Percentiles rank a stretch among this genome's conserved stretches.
These are phyloP conservation scores for Sycophaga agraensis DNA, from an alignment of 1,140 invertebrate species.

Conservation along the genomic window DNA sequence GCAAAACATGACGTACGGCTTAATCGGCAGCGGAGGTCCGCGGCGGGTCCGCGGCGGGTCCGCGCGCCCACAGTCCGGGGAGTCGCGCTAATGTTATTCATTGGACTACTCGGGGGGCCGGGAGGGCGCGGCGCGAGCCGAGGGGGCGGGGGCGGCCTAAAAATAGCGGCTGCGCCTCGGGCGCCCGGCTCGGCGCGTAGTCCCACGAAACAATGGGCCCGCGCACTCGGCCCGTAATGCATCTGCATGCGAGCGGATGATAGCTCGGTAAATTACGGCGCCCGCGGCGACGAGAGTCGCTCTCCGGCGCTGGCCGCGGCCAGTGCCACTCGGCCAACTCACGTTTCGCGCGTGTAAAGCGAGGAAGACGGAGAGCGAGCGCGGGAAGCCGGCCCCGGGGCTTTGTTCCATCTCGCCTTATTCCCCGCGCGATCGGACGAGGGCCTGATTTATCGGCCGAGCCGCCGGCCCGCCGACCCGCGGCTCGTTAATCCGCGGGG, in stretches of 20 bases:
- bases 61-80: not conserved
- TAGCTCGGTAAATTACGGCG: constrained; percentile 53
- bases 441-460: too few species aligned
- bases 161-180: not conserved
- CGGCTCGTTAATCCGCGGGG: too few species aligned
- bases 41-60: too few species aligned
- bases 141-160: not conserved
- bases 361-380: constrained; percentile 22
- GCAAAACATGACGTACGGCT: constrained; percentile 13
- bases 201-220: constrained; percentile 1
- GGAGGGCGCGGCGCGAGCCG: not conserved
- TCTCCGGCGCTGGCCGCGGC: constrained; percentile 9
- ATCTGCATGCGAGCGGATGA: constrained; percentile 40
- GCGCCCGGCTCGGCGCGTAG: too few species aligned
- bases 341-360: constrained; percentile 26
- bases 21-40: constrained; percentile 11
- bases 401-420: not conserved
- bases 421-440: too few species aligned
- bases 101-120: not conserved
- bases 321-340: constrained; percentile 22
- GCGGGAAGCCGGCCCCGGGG: not conserved
- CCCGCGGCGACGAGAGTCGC: constrained; percentile 46
- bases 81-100: constrained; percentile 16
- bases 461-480: too few species aligned
- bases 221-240: too few species aligned